phyloP scores from a whole-genome alignment of 2,888 invertebrate species.

The Allophyes oxyacanthae region DNA sequence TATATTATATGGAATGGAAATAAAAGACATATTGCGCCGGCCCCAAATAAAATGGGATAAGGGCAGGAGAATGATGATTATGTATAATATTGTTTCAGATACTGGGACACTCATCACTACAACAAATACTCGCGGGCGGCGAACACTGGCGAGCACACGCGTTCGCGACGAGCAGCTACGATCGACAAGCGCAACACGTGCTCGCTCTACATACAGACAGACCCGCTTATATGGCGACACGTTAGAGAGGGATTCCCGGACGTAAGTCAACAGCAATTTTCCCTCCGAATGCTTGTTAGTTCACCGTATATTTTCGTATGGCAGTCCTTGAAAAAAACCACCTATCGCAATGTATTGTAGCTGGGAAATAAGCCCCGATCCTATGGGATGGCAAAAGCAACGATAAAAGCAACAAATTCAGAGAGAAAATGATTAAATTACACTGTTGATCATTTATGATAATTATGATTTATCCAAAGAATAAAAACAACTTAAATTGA shows the following conservation, averaged over 20 bases:
- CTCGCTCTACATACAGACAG: slow-evolving; percentile 98
- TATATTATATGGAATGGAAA: too few relatives aligned
- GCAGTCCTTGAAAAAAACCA: slow-evolving; percentile 3
- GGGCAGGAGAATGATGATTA: too few relatives aligned
- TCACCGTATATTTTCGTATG: slow-evolving; percentile 11
- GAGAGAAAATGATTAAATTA: too few relatives aligned
- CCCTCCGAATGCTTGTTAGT: slow-evolving; percentile 31
- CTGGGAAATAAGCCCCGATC: not conserved
- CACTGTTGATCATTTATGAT: too few relatives aligned
- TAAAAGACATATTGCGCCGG: too few relatives aligned
- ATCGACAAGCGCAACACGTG: slow-evolving; percentile 96
- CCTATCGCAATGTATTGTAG: not conserved
- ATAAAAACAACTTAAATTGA: too few relatives aligned
- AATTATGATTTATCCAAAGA: too few relatives aligned
- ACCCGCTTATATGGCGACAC: slow-evolving; percentile 99
- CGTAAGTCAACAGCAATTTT: slow-evolving; percentile 85
- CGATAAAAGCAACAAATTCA: too few relatives aligned
- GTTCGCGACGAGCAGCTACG: slow-evolving; percentile 85
- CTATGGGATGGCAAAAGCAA: too few relatives aligned
- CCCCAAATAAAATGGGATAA: too few relatives aligned
- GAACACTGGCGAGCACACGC: slow-evolving; percentile 89
- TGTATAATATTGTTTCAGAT: slow-evolving; percentile 60
- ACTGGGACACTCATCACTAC: slow-evolving; percentile 85
- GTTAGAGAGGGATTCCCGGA: slow-evolving; percentile 95
- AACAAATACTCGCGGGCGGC: slow-evolving; percentile 95